These are phyloP conservation scores for Umimayanthus kanabou DNA, from an alignment of 92 coral and sea anemone genomes.

Conservation along the genomic window DNA sequence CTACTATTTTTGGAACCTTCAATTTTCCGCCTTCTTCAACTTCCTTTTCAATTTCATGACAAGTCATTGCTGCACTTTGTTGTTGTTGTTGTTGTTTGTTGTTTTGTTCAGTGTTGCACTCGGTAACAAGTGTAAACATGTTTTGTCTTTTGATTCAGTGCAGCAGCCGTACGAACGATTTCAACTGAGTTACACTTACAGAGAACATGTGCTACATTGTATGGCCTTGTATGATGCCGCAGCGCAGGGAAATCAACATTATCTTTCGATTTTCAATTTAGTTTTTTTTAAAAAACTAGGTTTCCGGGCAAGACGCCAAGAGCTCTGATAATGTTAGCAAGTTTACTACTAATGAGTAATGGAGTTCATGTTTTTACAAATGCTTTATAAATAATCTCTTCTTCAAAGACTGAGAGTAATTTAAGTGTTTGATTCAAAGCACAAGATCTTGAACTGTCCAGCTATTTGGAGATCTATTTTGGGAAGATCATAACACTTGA, in stretches of 20 bases:
- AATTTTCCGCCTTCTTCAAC: background rate
- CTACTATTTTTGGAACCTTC: constrained; percentile 22
- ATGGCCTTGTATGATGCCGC: too few species aligned
- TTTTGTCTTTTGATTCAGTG: background rate
- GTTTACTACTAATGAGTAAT: background rate
- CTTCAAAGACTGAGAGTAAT: background rate
- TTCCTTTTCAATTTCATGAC: background rate
- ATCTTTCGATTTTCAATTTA: background rate
- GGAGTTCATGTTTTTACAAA: constrained; percentile 17
- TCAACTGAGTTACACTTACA: background rate
- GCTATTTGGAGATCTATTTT: constrained; percentile 21
- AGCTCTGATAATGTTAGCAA: constrained; percentile 3
- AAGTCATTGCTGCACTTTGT: background rate
- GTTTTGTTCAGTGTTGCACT: too few species aligned
- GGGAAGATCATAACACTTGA: background rate
- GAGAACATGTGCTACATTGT: too few species aligned
- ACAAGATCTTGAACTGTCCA: background rate
- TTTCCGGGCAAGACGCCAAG: background rate
- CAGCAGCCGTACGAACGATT: background rate
- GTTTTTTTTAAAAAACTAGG: background rate
- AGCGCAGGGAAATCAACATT: background rate
- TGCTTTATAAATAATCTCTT: background rate
- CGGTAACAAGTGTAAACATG: background rate
- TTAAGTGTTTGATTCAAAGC: constrained; percentile 9
- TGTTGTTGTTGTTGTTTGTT: too few species aligned